A percentile compares a stretch with the other conserved stretches of the same genome.
Evolutionary conservation across 1,140 invertebrate species (phyloP).

Genomic region (Drosophila sturtevanti): DNA sequence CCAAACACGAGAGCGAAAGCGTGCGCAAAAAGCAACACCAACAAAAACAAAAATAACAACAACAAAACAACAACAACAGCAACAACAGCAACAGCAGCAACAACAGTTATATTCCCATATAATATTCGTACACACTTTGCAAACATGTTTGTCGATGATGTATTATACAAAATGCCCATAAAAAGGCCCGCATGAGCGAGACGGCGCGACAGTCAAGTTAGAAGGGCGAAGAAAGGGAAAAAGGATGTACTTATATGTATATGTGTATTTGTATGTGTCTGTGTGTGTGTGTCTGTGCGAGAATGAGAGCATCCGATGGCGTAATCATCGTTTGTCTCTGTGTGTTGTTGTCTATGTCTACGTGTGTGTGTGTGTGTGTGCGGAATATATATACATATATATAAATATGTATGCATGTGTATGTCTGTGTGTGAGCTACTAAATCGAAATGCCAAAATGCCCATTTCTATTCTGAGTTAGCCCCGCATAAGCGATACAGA

Average conservation of each 20-base stretch:
- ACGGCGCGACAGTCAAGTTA: conserved; percentile 33
- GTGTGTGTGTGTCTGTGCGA: conserved; percentile 39
- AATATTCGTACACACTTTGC: conserved; percentile 82
- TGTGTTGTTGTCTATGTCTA: conserved; percentile 20
- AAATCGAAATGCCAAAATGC: conserved; percentile 82
- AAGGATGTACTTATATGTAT: background rate
- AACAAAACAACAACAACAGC: conserved; percentile 21
- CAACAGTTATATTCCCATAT: conserved; percentile 77
- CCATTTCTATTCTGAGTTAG: conserved; percentile 79
- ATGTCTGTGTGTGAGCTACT: conserved; percentile 63
- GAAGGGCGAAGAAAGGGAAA: conserved; percentile 10
- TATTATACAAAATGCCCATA: conserved; percentile 82
- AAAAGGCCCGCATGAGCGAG: conserved; percentile 81
- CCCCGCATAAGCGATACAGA: conserved; percentile 81
- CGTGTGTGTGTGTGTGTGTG: conserved; percentile 11
- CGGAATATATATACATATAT: background rate
- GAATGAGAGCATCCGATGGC: conserved; percentile 75
- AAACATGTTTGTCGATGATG: conserved; percentile 82
- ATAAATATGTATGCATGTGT: conserved; percentile 18
- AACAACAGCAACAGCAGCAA: conserved; percentile 53
- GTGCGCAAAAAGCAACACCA: conserved; percentile 65
- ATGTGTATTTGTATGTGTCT: background rate
- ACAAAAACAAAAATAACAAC: conserved; percentile 42
- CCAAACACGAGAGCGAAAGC: conserved; percentile 63
- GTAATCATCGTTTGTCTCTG: conserved; percentile 80